A percentile compares a stretch with the other conserved stretches of the same genome.
These are phyloP conservation scores for Aphaenogaster ashmeadi DNA, from an alignment of 1,140 invertebrate genomes.

Conservation along the genomic window DNA sequence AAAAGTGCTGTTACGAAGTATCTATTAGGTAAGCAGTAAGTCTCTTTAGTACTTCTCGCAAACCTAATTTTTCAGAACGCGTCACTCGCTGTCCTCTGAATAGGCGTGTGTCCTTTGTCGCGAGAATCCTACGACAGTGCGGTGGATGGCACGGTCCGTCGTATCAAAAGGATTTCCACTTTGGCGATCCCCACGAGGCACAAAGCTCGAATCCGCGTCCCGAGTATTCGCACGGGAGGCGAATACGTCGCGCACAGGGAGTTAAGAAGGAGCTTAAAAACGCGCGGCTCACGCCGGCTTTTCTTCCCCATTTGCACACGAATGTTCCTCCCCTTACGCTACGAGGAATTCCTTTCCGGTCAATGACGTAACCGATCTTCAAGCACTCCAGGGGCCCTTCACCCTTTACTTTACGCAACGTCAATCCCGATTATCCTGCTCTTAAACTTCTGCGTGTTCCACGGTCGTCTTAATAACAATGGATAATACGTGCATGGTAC, in stretches of 20 bases:
- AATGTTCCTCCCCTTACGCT: slow-evolving; percentile 45
- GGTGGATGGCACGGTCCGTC: slow-evolving; percentile 48
- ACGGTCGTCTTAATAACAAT: slow-evolving; percentile 33
- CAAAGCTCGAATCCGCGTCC: slow-evolving; percentile 52
- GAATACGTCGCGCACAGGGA: slow-evolving; percentile 34
- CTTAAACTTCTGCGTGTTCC: slow-evolving; percentile 22
- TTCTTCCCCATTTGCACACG: slow-evolving; percentile 64
- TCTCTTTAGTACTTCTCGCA: slow-evolving; percentile 46
- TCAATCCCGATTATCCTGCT: slow-evolving; percentile 39
- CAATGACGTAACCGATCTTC: slow-evolving; percentile 52
- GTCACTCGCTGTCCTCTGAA: slow-evolving; percentile 48
- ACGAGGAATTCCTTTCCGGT: slow-evolving; percentile 56
- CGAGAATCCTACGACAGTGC: slow-evolving; percentile 30
- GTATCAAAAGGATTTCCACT: slow-evolving; percentile 61
- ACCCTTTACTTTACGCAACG: slow-evolving; percentile 40
- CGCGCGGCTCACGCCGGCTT: slow-evolving; percentile 38
- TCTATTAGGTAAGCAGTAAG: neutral
- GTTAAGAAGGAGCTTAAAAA: slow-evolving; percentile 63
- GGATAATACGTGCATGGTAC: neutral
- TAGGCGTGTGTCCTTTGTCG: slow-evolving; percentile 52
- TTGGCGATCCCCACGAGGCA: slow-evolving; percentile 50
- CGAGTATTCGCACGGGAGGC: slow-evolving; percentile 29
- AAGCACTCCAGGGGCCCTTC: slow-evolving; percentile 7
- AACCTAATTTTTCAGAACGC: slow-evolving; percentile 53
- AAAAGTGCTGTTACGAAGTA: slow-evolving; percentile 26